Evolutionary conservation across 2,113 vertebrate genomes (phyloP), one percentile per base, ranked within the genome.

Genomic region (Eulemur rufifrons): DNA sequence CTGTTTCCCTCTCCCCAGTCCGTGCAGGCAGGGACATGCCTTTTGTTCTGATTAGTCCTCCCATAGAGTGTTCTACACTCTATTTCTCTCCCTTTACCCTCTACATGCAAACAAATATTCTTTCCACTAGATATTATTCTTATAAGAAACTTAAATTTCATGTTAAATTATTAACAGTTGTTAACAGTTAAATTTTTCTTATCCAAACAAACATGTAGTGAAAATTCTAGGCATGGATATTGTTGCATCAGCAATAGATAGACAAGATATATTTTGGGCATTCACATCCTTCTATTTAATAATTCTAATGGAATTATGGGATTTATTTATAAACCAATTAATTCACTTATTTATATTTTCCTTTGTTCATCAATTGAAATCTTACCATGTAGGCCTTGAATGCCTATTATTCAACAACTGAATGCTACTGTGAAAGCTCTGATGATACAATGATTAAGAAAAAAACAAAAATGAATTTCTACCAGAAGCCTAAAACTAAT

Each of bases 21-120:
- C 1, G 6, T 3, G 5, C 0, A 1, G 32, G 11, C 61, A 87
- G 45, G 29, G 3, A 23, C 2, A 17, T 52, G n/a, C 23, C 2
- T 87, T 27, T 23, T 32, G 2, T 25, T 91, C n/a, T 87, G 37
- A 37, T 52, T 63, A 63, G 23, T 39, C 42, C 18, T 78, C 47
- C 6, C 39, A 52, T 1, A 10, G 13, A 71, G 12, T 68, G 10
- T 25, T 59, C 29, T 76, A 6, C 18, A 14, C 13, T 87, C 21
- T 45, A 25, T 54, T 86, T 29, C 39, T 61, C 6, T 82, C 47
- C 29, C 27, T 23, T 4, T 8, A 3, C 0, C 27, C 0, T 68
- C 21, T 66, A n/a, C 37, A 34, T 50, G n/a, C 27, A 50, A n/a
- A 61, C 37, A 82, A 50, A 69, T 52, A 54, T 17, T 47, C 5